A percentile compares a stretch with the other conserved stretches of the same genome.
Evolutionary conservation across 2,888 invertebrate species (phyloP).

Genomic region (Deilephila porcellus): DNA sequence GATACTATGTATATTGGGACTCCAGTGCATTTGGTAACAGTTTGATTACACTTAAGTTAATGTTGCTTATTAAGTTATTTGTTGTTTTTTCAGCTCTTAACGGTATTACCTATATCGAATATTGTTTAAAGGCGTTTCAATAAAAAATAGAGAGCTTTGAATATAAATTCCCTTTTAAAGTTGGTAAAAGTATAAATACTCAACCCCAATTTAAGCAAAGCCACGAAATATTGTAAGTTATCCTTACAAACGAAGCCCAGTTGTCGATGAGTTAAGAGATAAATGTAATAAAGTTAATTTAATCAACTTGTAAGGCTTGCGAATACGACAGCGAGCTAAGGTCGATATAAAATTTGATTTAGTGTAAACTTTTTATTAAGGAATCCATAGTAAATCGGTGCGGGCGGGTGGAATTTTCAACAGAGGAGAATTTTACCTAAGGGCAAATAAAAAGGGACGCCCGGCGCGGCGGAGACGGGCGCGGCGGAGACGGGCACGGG

Average conservation of each 20-base stretch:
- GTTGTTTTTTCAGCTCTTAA: too few relatives aligned
- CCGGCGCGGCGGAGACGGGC: slow-evolving; percentile 59
- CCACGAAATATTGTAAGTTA: slow-evolving; percentile 25
- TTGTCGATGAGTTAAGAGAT: slow-evolving; percentile 53
- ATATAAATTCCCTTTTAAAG: too few relatives aligned
- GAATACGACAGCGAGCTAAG: slow-evolving; percentile 49
- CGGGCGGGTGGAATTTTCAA: slow-evolving; percentile 62
- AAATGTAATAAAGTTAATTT: slow-evolving; percentile 67
- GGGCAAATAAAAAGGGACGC: slow-evolving; percentile 79
- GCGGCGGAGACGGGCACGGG: slow-evolving; percentile 67
- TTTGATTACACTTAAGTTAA: too few relatives aligned
- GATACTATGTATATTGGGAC: too few relatives aligned
- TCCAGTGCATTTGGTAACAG: too few relatives aligned
- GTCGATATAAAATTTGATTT: slow-evolving; percentile 71
- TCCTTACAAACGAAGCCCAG: slow-evolving; percentile 47
- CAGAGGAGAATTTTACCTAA: slow-evolving; percentile 66
- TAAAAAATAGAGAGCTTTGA: too few relatives aligned
- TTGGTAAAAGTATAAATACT: too few relatives aligned
- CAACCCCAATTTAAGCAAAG: too few relatives aligned
- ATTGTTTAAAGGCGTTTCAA: too few relatives aligned
- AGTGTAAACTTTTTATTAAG: slow-evolving; percentile 82
- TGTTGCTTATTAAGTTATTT: too few relatives aligned
- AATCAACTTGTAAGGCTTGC: slow-evolving; percentile 66
- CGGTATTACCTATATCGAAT: too few relatives aligned
- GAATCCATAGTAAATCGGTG: slow-evolving; percentile 75